A percentile compares a stretch with the other conserved stretches of the same genome.
Conservation (phyloP, 1,140 invertebrate species). For the Zophobas morio region DNA sequence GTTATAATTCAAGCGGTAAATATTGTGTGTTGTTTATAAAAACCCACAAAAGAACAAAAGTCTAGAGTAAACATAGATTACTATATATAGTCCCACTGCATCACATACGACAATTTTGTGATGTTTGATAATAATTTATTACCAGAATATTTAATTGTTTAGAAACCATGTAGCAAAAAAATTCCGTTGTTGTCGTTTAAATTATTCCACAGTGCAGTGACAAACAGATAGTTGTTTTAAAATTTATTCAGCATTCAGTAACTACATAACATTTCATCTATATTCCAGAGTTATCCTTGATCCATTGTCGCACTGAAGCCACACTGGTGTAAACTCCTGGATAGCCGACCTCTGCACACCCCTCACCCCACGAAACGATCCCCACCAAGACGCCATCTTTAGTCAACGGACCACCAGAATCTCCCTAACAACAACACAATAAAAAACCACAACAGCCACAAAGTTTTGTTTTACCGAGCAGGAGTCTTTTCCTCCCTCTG, state of each 20-base stretch:
- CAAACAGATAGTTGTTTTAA: neutral
- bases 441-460: neutral
- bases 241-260: neutral
- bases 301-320: constrained; percentile 50
- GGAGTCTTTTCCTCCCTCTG: constrained; percentile 70
- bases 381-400: constrained; percentile 67
- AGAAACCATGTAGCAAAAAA: too few species aligned
- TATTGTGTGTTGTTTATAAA: too few species aligned
- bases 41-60: too few species aligned
- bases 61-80: too few species aligned
- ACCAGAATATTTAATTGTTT: too few species aligned
- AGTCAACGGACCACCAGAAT: constrained; percentile 36
- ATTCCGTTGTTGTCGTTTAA: too few species aligned
- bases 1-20: too few species aligned
- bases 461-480: constrained; percentile 65
- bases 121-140: neutral
- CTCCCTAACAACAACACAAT: constrained; percentile 27
- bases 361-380: constrained; percentile 72
- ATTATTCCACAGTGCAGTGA: neutral
- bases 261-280: neutral
- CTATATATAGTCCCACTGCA: too few species aligned
- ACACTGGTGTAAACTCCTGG: constrained; percentile 71
- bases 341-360: constrained; percentile 70
- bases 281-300: constrained; percentile 45
- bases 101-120: too few species aligned